Evolutionary conservation across 2,888 invertebrate species (phyloP), one percentile per base, ranked within the genome.

Genomic region (Tetramorium bicarinatum): DNA sequence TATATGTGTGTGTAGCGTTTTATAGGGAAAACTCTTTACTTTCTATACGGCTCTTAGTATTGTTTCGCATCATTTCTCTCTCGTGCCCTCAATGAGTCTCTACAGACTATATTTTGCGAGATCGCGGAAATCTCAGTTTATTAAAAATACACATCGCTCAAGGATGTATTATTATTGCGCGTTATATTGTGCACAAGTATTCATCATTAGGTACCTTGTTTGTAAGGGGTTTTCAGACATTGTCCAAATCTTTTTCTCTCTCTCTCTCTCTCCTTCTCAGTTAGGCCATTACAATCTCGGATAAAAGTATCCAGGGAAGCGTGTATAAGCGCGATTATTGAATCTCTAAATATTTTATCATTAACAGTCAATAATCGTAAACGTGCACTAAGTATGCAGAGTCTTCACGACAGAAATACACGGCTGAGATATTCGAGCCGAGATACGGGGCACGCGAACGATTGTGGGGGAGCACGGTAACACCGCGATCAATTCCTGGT

Each of bases 81-180:
- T 79, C 54, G 29, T 44, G 59, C 44, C 71, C 15, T 83, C 13
- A 47, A n/a, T 85, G 52, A 56, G 76, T 52, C 52, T 66, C 87
- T 87, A 86, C 8, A 11, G 25, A 76, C 82, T 85, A 89, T 85
- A 89, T 85, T 79, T 74, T 59, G 79, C 82, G 85, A 76, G 84
- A 87, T 71, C 84, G 86, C 87, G 80, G 61, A 79, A 88, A 90
- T 90, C 77, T 88, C 79, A 92, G 92, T 90, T 92, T 92, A 92
- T 92, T 92, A 91, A 92, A 92, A 92, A 92, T 92, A 92, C 88
- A 92, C 92, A 92, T 91, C 90, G 87, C 89, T 89, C 86, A 87
- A 86, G 88, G 90, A 90, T 90, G 89, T 87, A 89, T 86, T 77
- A 86, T 89, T 87, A 90, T 88, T 89, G 92, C 92, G 91, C 89